A percentile compares a stretch with the other conserved stretches of the same genome.
Evolutionary conservation across 1,140 invertebrate genomes (phyloP).

Genomic region (Drosophila auraria): DNA sequence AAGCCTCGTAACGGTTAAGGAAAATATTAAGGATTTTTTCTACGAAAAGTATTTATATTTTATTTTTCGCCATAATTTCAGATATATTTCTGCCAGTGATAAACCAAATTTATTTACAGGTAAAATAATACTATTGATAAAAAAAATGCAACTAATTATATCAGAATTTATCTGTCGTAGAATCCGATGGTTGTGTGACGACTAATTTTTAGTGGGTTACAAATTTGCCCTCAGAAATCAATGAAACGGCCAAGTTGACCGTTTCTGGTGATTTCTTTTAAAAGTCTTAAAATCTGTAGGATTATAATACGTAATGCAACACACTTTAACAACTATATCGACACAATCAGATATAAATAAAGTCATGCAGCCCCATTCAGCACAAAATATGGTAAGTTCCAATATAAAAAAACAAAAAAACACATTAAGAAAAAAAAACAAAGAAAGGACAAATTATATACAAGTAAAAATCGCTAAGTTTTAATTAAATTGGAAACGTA

Average conservation of each 20-base stretch:
- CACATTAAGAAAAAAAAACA: too few relatives aligned
- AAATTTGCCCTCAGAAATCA: constrained; percentile 53
- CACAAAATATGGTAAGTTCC: constrained; percentile 75
- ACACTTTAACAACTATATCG: constrained; percentile 54
- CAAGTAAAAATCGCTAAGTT: background rate
- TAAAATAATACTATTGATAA: background rate
- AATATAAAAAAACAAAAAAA: background rate
- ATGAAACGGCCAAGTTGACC: constrained; percentile 31
- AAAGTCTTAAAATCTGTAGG: constrained; percentile 3
- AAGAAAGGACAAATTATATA: background rate
- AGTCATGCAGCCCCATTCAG: constrained; percentile 76
- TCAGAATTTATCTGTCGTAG: constrained; percentile 6
- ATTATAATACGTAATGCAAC: constrained; percentile 72
- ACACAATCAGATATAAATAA: constrained; percentile 66
- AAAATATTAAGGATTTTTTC: background rate
- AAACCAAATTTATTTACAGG: constrained; percentile 2
- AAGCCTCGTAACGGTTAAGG: background rate
- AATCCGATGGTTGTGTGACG: constrained; percentile 74
- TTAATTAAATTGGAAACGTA: too few relatives aligned
- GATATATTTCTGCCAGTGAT: constrained; percentile 8
- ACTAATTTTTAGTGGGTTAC: constrained; percentile 36
- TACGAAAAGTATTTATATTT: background rate
- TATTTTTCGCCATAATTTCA: background rate
- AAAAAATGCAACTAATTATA: background rate
- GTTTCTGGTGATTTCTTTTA: constrained; percentile 49